These are phyloP conservation scores for Falco biarmicus DNA, from an alignment of 2,797 vertebrate genomes.

Conservation along the genomic window DNA sequence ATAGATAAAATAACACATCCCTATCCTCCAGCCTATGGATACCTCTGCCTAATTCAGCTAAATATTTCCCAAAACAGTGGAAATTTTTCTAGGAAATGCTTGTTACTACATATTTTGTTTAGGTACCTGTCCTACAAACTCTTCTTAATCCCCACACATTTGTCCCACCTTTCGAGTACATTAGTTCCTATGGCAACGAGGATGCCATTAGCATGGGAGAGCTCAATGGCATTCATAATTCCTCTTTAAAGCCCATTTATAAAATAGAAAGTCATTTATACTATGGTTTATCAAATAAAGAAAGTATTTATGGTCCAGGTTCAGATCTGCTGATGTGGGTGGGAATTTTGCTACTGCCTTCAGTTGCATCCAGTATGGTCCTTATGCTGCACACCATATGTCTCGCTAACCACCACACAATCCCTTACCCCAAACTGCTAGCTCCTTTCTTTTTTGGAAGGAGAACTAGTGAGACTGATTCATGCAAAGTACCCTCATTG, in stretches of 20 bases:
- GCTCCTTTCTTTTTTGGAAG: conserved; percentile 18
- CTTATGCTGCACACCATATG: conserved; percentile 51
- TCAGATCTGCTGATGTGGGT: conserved; percentile 19
- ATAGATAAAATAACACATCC: background rate
- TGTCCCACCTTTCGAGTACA: background rate
- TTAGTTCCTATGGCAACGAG: background rate
- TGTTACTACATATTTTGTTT: background rate
- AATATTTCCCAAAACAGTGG: background rate
- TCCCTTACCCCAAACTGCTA: conserved; percentile 39
- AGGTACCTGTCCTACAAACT: background rate
- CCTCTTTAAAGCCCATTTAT: background rate
- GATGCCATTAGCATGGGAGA: background rate
- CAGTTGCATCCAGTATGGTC: conserved; percentile 42
- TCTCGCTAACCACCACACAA: conserved; percentile 52
- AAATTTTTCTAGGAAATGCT: background rate
- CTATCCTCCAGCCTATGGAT: background rate
- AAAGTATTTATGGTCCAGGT: conserved; percentile 23
- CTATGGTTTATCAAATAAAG: conserved; percentile 41
- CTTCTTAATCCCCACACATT: background rate
- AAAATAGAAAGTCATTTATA: background rate
- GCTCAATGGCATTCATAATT: background rate
- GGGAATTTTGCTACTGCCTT: conserved; percentile 48
- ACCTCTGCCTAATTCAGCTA: background rate
- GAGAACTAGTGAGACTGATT: background rate
- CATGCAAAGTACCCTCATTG: background rate